Evolutionary conservation across 2,113 vertebrate species (phyloP).

Genomic region (Saccopteryx leptura): DNA sequence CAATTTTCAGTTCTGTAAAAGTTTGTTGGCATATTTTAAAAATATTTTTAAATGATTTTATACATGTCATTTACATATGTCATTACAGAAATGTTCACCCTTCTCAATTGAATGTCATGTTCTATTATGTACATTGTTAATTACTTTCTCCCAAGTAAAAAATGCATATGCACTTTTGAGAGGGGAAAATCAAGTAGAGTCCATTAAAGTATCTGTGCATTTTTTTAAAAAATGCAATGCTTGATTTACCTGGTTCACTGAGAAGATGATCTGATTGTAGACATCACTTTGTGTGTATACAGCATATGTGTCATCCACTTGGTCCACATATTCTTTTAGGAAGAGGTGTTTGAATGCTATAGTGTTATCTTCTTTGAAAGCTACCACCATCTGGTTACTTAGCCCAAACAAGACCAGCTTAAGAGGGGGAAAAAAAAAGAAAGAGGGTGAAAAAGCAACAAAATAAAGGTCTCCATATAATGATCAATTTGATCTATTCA

Average conservation of each 20-base stretch:
- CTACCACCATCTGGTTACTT: conserved; percentile 98
- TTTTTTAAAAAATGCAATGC: neutral
- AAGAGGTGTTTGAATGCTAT: conserved; percentile 96
- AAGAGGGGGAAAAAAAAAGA: conserved; percentile 51
- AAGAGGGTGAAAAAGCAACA: neutral
- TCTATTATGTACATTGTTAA: neutral
- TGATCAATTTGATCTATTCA: neutral
- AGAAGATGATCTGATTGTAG: conserved; percentile 92
- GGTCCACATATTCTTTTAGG: conserved; percentile 94
- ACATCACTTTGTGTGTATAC: conserved; percentile 94
- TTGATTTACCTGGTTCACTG: conserved; percentile 91
- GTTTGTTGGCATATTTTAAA: neutral
- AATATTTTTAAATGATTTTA: neutral
- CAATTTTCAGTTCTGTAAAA: conserved; percentile 29
- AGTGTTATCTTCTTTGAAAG: conserved; percentile 96
- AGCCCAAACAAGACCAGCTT: conserved; percentile 97
- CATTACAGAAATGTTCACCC: neutral
- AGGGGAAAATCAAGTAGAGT: neutral
- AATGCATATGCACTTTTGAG: neutral
- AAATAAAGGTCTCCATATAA: conserved; percentile 2
- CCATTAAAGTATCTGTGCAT: too few species aligned
- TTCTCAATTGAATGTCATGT: neutral
- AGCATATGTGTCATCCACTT: conserved; percentile 89
- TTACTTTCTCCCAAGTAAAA: neutral
- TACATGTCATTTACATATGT: neutral